These are phyloP conservation scores for Napeogenes sylphis DNA, from an alignment of 2,888 invertebrate species.

Conservation along the genomic window DNA sequence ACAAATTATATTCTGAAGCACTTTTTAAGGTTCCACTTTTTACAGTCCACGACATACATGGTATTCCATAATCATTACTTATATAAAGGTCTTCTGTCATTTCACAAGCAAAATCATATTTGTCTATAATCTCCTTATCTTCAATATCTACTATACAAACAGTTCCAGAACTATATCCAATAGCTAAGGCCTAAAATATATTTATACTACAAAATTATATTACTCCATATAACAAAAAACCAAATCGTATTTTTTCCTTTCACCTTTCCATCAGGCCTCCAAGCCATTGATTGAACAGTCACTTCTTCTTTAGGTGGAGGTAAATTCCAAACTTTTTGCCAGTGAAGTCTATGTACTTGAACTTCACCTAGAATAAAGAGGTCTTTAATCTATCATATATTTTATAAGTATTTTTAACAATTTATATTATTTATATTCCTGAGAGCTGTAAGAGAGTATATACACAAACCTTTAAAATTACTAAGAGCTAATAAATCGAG, in stretches of 20 bases:
- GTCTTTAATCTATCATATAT: no score
- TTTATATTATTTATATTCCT: no score
- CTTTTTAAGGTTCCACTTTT: conserved; percentile 63
- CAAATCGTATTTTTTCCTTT: no score
- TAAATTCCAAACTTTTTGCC: conserved; percentile 95
- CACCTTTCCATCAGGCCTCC: conserved; percentile 97
- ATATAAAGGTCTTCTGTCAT: conserved; percentile 66
- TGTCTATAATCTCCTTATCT: conserved; percentile 87
- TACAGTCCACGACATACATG: conserved; percentile 85
- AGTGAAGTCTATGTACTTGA: conserved; percentile 90
- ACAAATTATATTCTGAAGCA: conserved; percentile 64
- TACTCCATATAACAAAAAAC: no score
- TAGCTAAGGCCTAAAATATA: conserved; percentile 79
- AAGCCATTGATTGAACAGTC: conserved; percentile 87
- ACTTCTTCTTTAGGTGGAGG: conserved; percentile 86
- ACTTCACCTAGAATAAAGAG: conserved; percentile 84
- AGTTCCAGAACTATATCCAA: conserved; percentile 84
- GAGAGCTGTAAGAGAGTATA: neutral
- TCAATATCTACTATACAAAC: conserved; percentile 89
- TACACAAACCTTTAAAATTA: conserved; percentile 64
- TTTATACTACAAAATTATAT: neutral
- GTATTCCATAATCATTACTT: conserved; percentile 78
- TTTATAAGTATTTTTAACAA: no score
- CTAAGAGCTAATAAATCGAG: conserved; percentile 95
- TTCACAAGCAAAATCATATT: conserved; percentile 67